Conservation (phyloP, 2,797 vertebrate genomes). For the Melanotaenia boesemani region DNA sequence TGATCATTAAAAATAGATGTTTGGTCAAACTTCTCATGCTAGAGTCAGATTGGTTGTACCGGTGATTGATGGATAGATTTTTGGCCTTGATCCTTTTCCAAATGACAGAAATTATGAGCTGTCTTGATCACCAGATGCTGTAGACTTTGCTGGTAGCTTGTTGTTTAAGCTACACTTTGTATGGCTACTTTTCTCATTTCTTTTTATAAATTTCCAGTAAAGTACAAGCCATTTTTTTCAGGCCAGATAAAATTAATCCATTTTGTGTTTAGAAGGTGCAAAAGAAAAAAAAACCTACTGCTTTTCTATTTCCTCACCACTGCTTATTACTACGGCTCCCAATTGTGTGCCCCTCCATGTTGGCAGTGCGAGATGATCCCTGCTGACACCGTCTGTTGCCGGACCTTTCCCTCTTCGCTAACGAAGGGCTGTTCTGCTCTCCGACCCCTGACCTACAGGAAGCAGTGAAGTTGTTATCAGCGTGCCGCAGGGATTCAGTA, state of each 20-base stretch:
- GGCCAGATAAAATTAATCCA: background rate
- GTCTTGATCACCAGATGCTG: no score
- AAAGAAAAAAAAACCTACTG: background rate
- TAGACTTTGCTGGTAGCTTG: background rate
- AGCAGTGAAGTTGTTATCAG: conserved; percentile 61
- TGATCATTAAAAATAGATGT: conserved; percentile 1
- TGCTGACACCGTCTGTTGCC: conserved; percentile 41
- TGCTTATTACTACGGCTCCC: background rate
- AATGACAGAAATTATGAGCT: background rate
- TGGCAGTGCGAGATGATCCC: conserved; percentile 31
- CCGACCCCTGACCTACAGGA: conserved; percentile 70
- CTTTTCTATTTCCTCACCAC: background rate
- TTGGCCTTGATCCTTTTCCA: background rate
- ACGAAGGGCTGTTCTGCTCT: conserved; percentile 33
- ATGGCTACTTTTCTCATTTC: no score
- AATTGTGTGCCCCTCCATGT: conserved; percentile 8
- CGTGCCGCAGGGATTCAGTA: conserved; percentile 28
- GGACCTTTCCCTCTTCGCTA: conserved; percentile 28
- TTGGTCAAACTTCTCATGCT: background rate
- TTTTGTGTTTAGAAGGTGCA: background rate
- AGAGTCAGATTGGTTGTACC: conserved; percentile 9
- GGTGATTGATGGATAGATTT: background rate
- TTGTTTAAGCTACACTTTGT: background rate
- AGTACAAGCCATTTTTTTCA: background rate
- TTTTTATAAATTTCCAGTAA: no score